These are phyloP conservation scores for Amblyjoppa proteus DNA, from an alignment of 2,888 invertebrate species.

Conservation along the genomic window DNA sequence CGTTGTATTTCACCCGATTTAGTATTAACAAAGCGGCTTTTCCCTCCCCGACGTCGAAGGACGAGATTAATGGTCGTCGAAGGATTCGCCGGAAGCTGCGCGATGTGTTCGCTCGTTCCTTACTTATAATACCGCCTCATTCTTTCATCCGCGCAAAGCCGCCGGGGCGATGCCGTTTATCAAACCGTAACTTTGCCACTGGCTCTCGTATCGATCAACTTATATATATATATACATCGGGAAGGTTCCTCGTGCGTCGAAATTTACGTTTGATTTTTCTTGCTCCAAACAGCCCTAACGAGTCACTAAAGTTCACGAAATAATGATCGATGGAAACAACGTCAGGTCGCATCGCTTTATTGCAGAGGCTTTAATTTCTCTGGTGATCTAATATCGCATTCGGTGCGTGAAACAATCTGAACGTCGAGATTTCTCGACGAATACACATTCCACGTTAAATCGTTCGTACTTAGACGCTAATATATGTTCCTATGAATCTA, in stretches of 20 bases:
- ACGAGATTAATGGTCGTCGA: background rate
- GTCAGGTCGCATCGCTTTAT: slow-evolving; percentile 55
- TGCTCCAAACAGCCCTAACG: background rate
- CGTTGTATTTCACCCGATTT: background rate
- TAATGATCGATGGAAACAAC: slow-evolving; percentile 8
- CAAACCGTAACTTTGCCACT: background rate
- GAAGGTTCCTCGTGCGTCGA: slow-evolving; percentile 8
- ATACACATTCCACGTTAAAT: slow-evolving; percentile 27
- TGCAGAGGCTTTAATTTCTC: slow-evolving; percentile 24
- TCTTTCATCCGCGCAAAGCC: slow-evolving; percentile 4
- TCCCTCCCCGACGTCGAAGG: background rate
- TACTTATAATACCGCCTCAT: background rate
- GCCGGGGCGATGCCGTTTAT: background rate
- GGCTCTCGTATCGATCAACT: slow-evolving; percentile 69
- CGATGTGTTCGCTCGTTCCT: slow-evolving; percentile 10
- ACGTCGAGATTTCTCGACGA: slow-evolving; percentile 51
- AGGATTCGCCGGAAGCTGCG: background rate
- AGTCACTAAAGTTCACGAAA: background rate
- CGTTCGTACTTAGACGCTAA: slow-evolving; percentile 15
- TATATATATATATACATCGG: slow-evolving; percentile 63
- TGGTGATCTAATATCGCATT: slow-evolving; percentile 5
- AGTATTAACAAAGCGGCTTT: background rate
- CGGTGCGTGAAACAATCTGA: slow-evolving; percentile 29
- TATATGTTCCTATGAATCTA: slow-evolving; percentile 26
- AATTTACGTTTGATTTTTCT: slow-evolving; percentile 17